Conservation (phyloP, 23 tunicate genomes). For the Ciona savignyi region DNA sequence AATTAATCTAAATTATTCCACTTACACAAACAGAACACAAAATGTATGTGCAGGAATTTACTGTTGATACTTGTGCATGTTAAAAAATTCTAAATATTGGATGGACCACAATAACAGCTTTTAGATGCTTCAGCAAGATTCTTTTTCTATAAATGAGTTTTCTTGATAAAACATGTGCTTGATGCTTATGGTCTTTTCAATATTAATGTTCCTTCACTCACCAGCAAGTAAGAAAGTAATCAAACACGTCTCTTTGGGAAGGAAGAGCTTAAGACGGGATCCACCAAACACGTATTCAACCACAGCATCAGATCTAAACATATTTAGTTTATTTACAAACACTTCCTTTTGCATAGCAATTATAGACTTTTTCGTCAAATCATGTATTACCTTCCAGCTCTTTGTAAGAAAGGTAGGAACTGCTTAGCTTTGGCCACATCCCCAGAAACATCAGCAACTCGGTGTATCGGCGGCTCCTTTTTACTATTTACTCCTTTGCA, state of each 20-base stretch:
- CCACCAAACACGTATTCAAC: constrained; percentile 97
- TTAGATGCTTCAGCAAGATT: too few species aligned
- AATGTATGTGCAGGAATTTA: too few species aligned
- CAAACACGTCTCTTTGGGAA: constrained; percentile 88
- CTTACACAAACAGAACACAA: too few species aligned
- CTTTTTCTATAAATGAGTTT: too few species aligned
- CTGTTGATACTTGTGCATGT: too few species aligned
- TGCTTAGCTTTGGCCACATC: constrained; percentile 76
- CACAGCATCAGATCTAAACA: constrained; percentile 78
- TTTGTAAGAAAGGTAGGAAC: constrained; percentile 81
- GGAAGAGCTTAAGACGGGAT: constrained; percentile 82
- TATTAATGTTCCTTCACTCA: not conserved
- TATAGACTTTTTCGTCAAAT: too few species aligned
- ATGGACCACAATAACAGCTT: too few species aligned
- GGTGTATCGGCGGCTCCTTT: constrained; percentile 67
- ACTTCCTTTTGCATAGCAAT: not conserved
- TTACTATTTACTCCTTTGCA: constrained; percentile 93
- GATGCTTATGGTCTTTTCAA: too few species aligned
- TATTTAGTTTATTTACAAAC: not conserved
- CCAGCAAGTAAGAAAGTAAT: constrained; percentile 95
- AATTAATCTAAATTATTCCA: too few species aligned
- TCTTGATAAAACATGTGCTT: too few species aligned
- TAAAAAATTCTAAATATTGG: too few species aligned
- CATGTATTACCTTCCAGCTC: constrained; percentile 92
- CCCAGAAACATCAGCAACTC: constrained; percentile 85